Evolutionary conservation across 2,113 vertebrate species (phyloP).

Genomic region (Vidua chalybeata): DNA sequence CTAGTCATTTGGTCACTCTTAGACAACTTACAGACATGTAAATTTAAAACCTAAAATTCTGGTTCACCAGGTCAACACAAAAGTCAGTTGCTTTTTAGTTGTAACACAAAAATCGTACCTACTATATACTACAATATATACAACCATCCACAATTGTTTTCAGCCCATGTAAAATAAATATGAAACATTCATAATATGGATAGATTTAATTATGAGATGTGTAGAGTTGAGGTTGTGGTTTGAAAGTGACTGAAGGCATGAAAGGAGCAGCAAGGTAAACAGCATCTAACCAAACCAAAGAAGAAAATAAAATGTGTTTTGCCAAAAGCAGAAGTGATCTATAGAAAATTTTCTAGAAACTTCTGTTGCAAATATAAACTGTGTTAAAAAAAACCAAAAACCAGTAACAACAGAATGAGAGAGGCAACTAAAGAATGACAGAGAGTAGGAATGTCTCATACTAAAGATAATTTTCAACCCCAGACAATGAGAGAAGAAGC

Average conservation of each 20-base stretch:
- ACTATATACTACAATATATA: background rate
- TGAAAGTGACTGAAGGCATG: background rate
- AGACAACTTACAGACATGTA: background rate
- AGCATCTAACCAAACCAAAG: background rate
- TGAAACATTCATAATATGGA: background rate
- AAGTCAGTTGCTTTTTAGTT: background rate
- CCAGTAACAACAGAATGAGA: background rate
- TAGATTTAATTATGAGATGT: background rate
- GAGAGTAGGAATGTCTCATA: background rate
- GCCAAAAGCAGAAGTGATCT: background rate
- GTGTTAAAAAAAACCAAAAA: background rate
- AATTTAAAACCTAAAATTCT: background rate
- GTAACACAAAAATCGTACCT: accelerated
- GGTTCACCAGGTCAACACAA: background rate
- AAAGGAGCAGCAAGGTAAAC: background rate
- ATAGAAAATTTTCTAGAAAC: background rate
- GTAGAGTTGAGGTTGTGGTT: background rate
- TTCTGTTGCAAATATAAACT: background rate
- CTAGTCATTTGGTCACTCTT: background rate
- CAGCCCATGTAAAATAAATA: background rate
- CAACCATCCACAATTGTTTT: background rate
- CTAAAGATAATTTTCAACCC: background rate
- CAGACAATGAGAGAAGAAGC: background rate
- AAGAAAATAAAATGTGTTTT: background rate
- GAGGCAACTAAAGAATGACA: background rate